phyloP scores from a whole-genome alignment of 2,797 vertebrate species.

The Gadopsis bispinosus region DNA sequence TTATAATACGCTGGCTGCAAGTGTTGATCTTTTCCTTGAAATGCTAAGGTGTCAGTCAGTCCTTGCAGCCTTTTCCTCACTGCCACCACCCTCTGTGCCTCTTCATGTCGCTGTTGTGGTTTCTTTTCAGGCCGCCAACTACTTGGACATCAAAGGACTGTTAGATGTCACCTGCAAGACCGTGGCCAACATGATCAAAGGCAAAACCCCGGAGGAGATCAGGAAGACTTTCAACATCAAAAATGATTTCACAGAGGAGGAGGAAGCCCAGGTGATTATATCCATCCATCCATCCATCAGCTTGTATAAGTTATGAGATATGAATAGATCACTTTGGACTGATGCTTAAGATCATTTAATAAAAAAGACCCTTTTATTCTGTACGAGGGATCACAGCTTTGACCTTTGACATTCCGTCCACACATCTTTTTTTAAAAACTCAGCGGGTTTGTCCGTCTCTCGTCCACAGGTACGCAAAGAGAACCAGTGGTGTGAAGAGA shows the following conservation, averaged over 20 bases:
- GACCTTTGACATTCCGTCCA: background rate
- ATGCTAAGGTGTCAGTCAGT: background rate
- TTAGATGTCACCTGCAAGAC: slow-evolving; percentile 97
- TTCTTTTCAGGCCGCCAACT: slow-evolving; percentile 94
- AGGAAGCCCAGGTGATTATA: slow-evolving; percentile 95
- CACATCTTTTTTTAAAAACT: background rate
- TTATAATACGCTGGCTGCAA: no score
- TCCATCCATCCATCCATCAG: slow-evolving; percentile 10
- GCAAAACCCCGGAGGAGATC: slow-evolving; percentile 99
- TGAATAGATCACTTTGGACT: background rate
- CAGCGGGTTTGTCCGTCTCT: background rate
- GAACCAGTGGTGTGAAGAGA: slow-evolving; percentile 99
- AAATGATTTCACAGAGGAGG: slow-evolving; percentile 99
- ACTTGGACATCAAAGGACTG: slow-evolving; percentile 98
- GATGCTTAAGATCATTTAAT: background rate
- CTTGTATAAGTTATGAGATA: background rate
- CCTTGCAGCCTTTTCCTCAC: no score
- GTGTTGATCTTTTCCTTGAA: background rate
- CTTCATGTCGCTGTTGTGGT: slow-evolving; percentile 24
- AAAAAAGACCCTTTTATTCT: background rate
- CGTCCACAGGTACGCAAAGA: slow-evolving; percentile 94
- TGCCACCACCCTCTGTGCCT: background rate
- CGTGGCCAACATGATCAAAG: slow-evolving; percentile 98
- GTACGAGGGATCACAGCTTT: background rate
- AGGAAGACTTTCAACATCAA: slow-evolving; percentile 99